Evolutionary conservation across 92 coral and sea anemone genomes (phyloP).

Genomic region (Chrysogorgia sp.): DNA sequence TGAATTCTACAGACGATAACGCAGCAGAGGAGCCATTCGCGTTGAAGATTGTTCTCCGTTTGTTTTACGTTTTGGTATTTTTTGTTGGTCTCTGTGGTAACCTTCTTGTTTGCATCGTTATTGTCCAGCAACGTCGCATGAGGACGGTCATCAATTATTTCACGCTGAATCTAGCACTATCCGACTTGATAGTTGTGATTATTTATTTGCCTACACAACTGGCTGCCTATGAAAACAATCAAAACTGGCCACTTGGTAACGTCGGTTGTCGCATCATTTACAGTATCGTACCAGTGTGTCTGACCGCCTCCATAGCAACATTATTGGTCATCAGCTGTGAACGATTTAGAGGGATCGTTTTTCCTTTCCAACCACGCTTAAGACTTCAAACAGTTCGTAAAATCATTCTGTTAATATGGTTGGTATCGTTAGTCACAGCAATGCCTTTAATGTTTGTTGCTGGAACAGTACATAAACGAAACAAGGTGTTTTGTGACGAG

Average conservation of each 20-base stretch:
- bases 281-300: constrained; percentile 72
- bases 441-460: constrained; percentile 72
- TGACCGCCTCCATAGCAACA: constrained; percentile 84
- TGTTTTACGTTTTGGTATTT: constrained; percentile 78
- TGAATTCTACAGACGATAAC: constrained; percentile 26
- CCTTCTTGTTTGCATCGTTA: constrained; percentile 81
- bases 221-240: constrained; percentile 96
- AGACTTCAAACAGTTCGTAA: constrained; percentile 65
- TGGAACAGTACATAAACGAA: constrained; percentile 58
- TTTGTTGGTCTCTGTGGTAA: constrained; percentile 82
- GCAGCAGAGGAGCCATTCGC: constrained; percentile 65
- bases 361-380: constrained; percentile 84
- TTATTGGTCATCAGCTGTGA: constrained; percentile 88
- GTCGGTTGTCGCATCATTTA: constrained; percentile 81
- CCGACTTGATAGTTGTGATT: constrained; percentile 80
- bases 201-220: constrained; percentile 89
- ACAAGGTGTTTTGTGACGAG: constrained; percentile 84
- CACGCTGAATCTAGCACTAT: constrained; percentile 88
- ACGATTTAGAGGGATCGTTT: constrained; percentile 86
- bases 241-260: constrained; percentile 90
- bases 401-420: constrained; percentile 77
- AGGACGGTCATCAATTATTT: constrained; percentile 87
- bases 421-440: constrained; percentile 66
- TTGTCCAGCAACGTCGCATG: constrained; percentile 86
- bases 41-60: constrained; percentile 79